Base-by-base conservation (phyloP, 2,113 vertebrate species). In the Tragelaphus buxtoni region DNA sequence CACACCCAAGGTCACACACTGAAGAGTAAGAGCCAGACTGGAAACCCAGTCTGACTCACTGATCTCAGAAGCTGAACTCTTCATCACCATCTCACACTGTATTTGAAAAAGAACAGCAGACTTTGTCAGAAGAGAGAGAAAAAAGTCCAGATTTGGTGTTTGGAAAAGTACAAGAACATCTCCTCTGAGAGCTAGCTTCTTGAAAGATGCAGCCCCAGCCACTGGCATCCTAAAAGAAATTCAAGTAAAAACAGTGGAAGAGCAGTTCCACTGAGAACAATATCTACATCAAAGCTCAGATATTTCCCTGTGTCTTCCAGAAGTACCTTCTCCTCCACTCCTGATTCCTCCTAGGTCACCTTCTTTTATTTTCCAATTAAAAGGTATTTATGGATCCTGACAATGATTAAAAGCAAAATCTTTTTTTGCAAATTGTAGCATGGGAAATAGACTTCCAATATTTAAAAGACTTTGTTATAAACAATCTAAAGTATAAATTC, bases 111-210 rank as follows among this genome's bases (percentile, higher is more conserved):
- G 16, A 42, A 30, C n/a, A 58, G 42, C 2, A 42, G 47, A 49
- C 26, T 95, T 82, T 84, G 60, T 30, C 53, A 61, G 35, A 55
- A 56, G 53, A 91, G 22, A 56, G 30, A 79, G 35, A 90, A 63
- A 90, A 58, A 58, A 76, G 6, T 32, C 60, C 55, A 93, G 56
- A 84, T 85, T 8, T 91, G 81, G 42, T 35, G 39, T 60, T 74
- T 95, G 89, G 76, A 93, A 97, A 94, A 88, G 49, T 92, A 97
- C 53, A 92, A 65, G 7, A 92, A 26, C 30, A n/a, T 85, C 35
- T 96, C 56, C 56, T 91, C 58, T 65, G 35, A 95, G 26, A 74
- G 10, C 51, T 89, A 35, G 53, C 60, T 96, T 94, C 82, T 24
- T 47, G 42, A 77, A 90, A 60, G 56, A 79, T 3, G 30, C 20